phyloP scores from a whole-genome alignment of 2,113 vertebrate species.

The Rhizomys pruinosus region DNA sequence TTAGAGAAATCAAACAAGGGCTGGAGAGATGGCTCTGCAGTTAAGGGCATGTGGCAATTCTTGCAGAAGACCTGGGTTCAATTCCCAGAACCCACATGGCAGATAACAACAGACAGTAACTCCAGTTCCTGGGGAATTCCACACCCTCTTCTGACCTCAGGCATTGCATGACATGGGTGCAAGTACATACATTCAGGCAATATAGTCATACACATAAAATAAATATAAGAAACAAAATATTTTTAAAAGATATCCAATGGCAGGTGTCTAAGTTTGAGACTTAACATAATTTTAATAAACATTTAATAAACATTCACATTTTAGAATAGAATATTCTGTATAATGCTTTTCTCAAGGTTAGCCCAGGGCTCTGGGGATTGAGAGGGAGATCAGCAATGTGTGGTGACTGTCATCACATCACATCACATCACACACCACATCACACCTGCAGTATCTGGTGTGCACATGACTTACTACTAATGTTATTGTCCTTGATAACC shows the following conservation, averaged over 20 bases:
- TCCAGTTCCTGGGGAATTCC: too few species aligned
- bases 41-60: too few species aligned
- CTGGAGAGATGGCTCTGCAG: too few species aligned
- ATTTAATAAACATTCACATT: not conserved
- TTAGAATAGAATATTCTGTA: not conserved
- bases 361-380: not conserved
- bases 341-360: not conserved
- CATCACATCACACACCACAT: not conserved
- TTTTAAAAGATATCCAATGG: constrained; percentile 26
- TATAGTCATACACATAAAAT: too few species aligned
- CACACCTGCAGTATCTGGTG: not conserved
- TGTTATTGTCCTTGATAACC: not conserved
- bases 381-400: not conserved
- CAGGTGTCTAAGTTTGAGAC: not conserved
- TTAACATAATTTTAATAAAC: not conserved
- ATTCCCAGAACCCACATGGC: too few species aligned
- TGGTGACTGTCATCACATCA: not conserved
- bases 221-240: too few species aligned
- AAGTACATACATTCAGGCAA: too few species aligned
- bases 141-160: too few species aligned
- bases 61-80: too few species aligned
- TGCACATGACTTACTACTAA: not conserved
- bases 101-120: too few species aligned
- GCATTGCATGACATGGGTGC: too few species aligned
- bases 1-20: constrained; percentile 7